Percentiles rank a stretch among this genome's conserved stretches.
These are phyloP conservation scores for Vireo griseus DNA, from an alignment of 2,797 vertebrate genomes.

Conservation along the genomic window DNA sequence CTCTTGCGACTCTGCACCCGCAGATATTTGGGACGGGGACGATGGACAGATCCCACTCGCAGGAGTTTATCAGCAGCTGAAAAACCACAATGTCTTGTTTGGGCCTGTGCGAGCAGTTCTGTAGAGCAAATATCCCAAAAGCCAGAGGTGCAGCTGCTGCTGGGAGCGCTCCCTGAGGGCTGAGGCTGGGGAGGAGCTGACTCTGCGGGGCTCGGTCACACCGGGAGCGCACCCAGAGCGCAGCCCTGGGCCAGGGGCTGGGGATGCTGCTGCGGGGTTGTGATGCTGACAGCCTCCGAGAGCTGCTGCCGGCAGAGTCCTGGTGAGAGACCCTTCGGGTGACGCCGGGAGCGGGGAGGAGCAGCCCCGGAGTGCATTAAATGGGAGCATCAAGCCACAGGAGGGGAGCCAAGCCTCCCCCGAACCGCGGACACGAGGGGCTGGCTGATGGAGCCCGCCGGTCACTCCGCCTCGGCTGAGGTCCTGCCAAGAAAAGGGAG, in stretches of 20 bases:
- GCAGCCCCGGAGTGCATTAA: neutral
- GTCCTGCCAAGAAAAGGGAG: neutral
- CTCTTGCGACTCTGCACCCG: rapidly evolving
- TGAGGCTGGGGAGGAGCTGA: too few species aligned
- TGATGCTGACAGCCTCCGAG: rapidly evolving
- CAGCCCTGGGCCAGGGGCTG: too few species aligned
- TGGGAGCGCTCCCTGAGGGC: rapidly evolving
- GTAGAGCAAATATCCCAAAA: neutral
- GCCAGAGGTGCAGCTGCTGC: rapidly evolving
- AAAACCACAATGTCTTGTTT: rapidly evolving
- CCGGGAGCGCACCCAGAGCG: too few species aligned
- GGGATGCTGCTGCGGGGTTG: neutral
- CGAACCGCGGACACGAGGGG: neutral
- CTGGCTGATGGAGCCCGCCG: rapidly evolving
- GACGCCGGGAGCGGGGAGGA: rapidly evolving
- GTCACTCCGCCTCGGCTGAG: neutral
- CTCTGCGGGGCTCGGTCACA: too few species aligned
- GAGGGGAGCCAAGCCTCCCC: neutral
- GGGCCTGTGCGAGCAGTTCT: rapidly evolving
- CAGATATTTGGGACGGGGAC: rapidly evolving
- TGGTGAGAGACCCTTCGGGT: rapidly evolving
- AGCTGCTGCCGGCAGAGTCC: neutral
- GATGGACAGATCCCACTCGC: rapidly evolving
- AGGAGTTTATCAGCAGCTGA: rapidly evolving
- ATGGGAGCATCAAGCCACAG: neutral